These are phyloP conservation scores for Nemotelus pantherinus DNA, from an alignment of 2,888 invertebrate genomes.

Conservation along the genomic window DNA sequence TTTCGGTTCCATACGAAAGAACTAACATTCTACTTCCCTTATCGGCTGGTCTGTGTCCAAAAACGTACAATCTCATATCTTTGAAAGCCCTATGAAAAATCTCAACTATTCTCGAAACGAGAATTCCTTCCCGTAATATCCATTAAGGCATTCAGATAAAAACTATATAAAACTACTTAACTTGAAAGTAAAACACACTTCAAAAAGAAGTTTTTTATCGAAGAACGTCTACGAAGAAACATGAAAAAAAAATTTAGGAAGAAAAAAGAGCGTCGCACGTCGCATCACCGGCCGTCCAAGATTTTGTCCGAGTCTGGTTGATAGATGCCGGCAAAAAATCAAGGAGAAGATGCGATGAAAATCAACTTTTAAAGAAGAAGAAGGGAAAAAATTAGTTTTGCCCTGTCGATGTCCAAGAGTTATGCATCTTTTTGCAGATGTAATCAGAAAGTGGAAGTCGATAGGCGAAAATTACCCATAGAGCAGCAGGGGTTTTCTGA, in stretches of 20 bases:
- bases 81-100: conserved; percentile 15
- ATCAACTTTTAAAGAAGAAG: conserved; percentile 3
- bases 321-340: conserved; percentile 21
- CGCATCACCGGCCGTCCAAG: not conserved
- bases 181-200: conserved; percentile 47
- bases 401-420: conserved; percentile 16
- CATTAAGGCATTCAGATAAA: conserved; percentile 46
- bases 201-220: conserved; percentile 41
- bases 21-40: no score
- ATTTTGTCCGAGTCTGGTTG: not conserved
- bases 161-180: conserved; percentile 49
- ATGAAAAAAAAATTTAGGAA: not conserved
- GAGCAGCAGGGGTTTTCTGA: conserved; percentile 13
- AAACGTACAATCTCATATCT: not conserved
- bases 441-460: not conserved
- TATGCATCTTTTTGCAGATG: not conserved
- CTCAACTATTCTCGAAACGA: conserved; percentile 19
- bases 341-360: conserved; percentile 23
- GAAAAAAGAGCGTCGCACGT: not conserved
- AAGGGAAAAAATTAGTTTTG: conserved; percentile 17
- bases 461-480: not conserved
- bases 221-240: not conserved
- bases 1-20: not conserved
- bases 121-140: conserved; percentile 36
- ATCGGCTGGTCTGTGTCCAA: not conserved